Conservation (phyloP, 2,888 invertebrate species). For the Macaria liturata region DNA sequence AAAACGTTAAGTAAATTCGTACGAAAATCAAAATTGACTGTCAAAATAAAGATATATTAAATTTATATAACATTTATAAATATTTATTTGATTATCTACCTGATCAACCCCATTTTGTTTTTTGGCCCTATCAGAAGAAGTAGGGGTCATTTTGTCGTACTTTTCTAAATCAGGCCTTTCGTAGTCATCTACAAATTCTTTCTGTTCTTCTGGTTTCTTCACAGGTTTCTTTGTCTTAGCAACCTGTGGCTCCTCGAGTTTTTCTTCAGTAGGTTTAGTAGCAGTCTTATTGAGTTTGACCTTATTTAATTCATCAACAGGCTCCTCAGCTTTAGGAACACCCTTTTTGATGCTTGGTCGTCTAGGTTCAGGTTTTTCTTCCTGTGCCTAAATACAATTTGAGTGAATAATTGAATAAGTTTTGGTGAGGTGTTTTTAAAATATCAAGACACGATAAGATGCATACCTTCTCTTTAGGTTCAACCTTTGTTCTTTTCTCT, state of each 20-base stretch:
- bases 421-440: no score
- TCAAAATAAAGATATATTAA: neutral
- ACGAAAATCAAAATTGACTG: no score
- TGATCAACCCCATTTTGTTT: slow-evolving; percentile 73
- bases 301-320: slow-evolving; percentile 71
- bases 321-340: slow-evolving; percentile 67
- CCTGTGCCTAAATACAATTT: slow-evolving; percentile 56
- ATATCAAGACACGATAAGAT: slow-evolving; percentile 2
- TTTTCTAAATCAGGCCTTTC: slow-evolving; percentile 88
- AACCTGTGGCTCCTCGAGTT: slow-evolving; percentile 65
- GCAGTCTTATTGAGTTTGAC: slow-evolving; percentile 69
- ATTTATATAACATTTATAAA: neutral
- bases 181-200: slow-evolving; percentile 87
- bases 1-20: no score
- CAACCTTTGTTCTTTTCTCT: slow-evolving; percentile 65
- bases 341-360: slow-evolving; percentile 72
- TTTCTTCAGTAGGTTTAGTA: slow-evolving; percentile 63
- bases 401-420: neutral
- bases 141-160: slow-evolving; percentile 84
- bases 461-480: slow-evolving; percentile 59
- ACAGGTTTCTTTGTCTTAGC: slow-evolving; percentile 65
- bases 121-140: slow-evolving; percentile 67
- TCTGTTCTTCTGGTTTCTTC: slow-evolving; percentile 73
- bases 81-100: slow-evolving; percentile 46
- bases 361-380: slow-evolving; percentile 60